Percentiles rank a stretch among this genome's conserved stretches.
Evolutionary conservation across 2,797 vertebrate genomes (phyloP).

Genomic region (Galaxias olidus): DNA sequence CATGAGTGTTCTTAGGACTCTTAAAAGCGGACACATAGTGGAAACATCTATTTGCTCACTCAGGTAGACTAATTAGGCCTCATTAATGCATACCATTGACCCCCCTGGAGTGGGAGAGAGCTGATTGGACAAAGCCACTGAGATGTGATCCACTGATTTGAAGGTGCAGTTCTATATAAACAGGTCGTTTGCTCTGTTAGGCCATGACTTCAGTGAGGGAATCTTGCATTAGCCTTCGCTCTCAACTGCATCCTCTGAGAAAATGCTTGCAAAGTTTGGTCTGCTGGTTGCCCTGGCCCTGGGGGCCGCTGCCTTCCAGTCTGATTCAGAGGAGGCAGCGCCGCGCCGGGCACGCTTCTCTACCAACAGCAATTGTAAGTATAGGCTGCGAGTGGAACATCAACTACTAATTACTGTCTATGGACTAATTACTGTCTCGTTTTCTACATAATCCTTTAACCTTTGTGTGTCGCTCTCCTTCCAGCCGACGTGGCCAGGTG

Average conservation of each 20-base stretch:
- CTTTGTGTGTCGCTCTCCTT: not conserved
- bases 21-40: conserved; percentile 25
- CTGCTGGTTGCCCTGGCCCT: conserved; percentile 55
- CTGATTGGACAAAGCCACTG: conserved; percentile 40
- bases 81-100: conserved; percentile 22
- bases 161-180: no score
- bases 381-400: not conserved
- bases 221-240: no score
- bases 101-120: conserved; percentile 15
- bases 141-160: not conserved
- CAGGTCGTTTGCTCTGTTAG: not conserved
- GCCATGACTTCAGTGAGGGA: not conserved
- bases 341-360: conserved; percentile 72
- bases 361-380: conserved; percentile 76
- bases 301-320: conserved; percentile 49
- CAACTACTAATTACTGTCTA: no score
- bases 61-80: not conserved
- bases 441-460: conserved; percentile 43
- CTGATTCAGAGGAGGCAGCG: conserved; percentile 55
- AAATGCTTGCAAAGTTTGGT: conserved; percentile 55
- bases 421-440: conserved; percentile 1
- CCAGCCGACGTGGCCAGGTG: conserved; percentile 91
- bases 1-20: conserved; percentile 38
- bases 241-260: conserved; percentile 15
- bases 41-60: conserved; percentile 47